Conservation (phyloP, 2,797 vertebrate genomes). For the Sebastes dallii region DNA sequence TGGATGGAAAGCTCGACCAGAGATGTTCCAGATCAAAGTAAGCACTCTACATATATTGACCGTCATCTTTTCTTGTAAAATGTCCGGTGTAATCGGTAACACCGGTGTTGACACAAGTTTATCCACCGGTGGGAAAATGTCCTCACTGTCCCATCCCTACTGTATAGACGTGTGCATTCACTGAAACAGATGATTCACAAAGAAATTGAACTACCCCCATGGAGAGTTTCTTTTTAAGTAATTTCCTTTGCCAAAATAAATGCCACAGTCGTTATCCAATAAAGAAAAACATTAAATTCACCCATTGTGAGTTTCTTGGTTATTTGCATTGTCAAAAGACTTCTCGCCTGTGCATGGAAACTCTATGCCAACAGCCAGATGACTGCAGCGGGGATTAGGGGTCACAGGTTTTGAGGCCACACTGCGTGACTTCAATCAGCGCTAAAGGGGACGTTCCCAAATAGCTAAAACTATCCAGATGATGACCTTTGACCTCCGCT, state of each 20-base stretch:
- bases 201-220: background rate
- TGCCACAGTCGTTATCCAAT: conserved; percentile 8
- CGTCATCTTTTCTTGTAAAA: too few relatives aligned
- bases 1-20: too few relatives aligned
- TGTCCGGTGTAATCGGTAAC: too few relatives aligned
- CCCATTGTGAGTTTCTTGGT: background rate
- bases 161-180: background rate
- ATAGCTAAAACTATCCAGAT: conserved; percentile 85
- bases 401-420: conserved; percentile 70
- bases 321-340: conserved; percentile 20
- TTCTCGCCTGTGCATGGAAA: conserved; percentile 34
- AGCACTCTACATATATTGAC: too few relatives aligned
- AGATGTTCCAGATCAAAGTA: too few relatives aligned
- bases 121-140: too few relatives aligned
- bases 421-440: conserved; percentile 72
- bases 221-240: background rate
- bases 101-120: background rate
- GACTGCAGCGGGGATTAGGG: conserved; percentile 63
- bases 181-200: background rate
- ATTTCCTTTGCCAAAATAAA: conserved; percentile 7
- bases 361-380: conserved; percentile 63
- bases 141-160: too few relatives aligned
- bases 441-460: conserved; percentile 69
- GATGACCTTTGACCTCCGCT: conserved; percentile 75
- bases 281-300: conserved; percentile 9